Conservation (phyloP, 2,888 invertebrate species). For the Drosophila picticornis region DNA sequence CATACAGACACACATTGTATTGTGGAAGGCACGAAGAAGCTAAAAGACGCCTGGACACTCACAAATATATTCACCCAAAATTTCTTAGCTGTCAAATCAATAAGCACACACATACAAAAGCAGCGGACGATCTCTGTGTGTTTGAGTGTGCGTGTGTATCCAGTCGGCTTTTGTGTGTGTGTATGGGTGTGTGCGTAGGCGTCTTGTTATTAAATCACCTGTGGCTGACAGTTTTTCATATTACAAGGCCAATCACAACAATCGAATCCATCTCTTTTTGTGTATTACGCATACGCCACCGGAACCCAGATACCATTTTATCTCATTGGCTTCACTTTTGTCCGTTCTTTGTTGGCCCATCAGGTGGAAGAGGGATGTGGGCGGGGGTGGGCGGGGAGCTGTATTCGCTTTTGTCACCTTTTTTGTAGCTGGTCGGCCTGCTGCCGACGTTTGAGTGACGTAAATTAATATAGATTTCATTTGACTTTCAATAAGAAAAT, state of each 20-base stretch:
- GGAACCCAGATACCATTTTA: slow-evolving; percentile 26
- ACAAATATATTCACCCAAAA: slow-evolving; percentile 25
- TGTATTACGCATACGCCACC: slow-evolving; percentile 25
- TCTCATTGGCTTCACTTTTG: slow-evolving; percentile 50
- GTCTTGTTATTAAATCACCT: slow-evolving; percentile 73
- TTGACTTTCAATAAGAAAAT: slow-evolving; percentile 30
- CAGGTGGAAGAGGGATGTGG: neutral
- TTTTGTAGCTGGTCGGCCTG: slow-evolving; percentile 41
- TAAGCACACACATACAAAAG: slow-evolving; percentile 62
- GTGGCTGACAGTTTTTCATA: slow-evolving; percentile 78
- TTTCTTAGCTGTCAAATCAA: slow-evolving; percentile 75
- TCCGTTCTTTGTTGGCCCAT: slow-evolving; percentile 38
- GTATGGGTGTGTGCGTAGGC: slow-evolving; percentile 42
- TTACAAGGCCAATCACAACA: slow-evolving; percentile 49
- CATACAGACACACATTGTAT: slow-evolving; percentile 38
- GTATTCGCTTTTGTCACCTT: slow-evolving; percentile 66
- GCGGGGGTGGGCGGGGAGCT: neutral
- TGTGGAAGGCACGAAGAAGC: slow-evolving; percentile 65
- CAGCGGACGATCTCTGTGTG: slow-evolving; percentile 41
- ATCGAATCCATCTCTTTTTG: slow-evolving; percentile 48
- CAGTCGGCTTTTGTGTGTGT: slow-evolving; percentile 25
- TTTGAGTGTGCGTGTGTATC: slow-evolving; percentile 29
- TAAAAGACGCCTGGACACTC: slow-evolving; percentile 53
- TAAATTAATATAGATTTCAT: slow-evolving; percentile 69
- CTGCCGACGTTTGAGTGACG: slow-evolving; percentile 63